Base-by-base conservation (phyloP, 2,888 invertebrate genomes). In the Hypena proboscidalis region DNA sequence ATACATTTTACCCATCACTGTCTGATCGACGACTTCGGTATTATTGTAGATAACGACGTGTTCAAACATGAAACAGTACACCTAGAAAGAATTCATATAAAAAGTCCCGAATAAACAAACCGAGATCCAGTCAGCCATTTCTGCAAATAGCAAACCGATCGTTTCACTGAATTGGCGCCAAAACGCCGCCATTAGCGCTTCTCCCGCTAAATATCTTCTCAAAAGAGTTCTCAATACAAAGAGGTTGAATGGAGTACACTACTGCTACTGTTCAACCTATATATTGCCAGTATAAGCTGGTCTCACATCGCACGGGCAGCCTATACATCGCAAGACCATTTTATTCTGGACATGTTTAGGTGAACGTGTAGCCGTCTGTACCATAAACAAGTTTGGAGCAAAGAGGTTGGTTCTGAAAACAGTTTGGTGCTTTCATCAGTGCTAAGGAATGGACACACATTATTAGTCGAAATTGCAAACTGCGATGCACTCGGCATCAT, bases 401-500 rank as follows among this genome's bases (percentile, higher is more conserved):
- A 57, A 58, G 65, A 60, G 64, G 39, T 58, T 42, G 52, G 56
- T 63, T 55, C 56, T 34, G 56, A 51, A 63, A 65, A 53, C 39
- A 54, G 54, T 60, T 58, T 58, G 32, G 58, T 51, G 56, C 55
- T 68, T 67, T 59, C 70, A 68, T 70, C 66, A 66, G 58, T 32
- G 49, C 52, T 55, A 27, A 58, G 67, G 72, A 72, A 71, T 71
- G 42, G 52, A 59, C 56, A 57, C 41, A 48, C 52, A 54, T 59
- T 58, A 62, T 52, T 58, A 47, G 45, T 49, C 40, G 32, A 50
- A 53, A 60, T 47, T 62, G 59, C n/a, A n/a, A n/a, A 62, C 61
- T 65, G 60, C 55, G 23, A 54, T 52, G 51, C 60, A 51, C 37
- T 39, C 48, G 45, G 40, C 23, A 13, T 40, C 40, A 39, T 27